Base-by-base conservation (phyloP, 2,888 invertebrate genomes). In the Hyalella azteca region DNA sequence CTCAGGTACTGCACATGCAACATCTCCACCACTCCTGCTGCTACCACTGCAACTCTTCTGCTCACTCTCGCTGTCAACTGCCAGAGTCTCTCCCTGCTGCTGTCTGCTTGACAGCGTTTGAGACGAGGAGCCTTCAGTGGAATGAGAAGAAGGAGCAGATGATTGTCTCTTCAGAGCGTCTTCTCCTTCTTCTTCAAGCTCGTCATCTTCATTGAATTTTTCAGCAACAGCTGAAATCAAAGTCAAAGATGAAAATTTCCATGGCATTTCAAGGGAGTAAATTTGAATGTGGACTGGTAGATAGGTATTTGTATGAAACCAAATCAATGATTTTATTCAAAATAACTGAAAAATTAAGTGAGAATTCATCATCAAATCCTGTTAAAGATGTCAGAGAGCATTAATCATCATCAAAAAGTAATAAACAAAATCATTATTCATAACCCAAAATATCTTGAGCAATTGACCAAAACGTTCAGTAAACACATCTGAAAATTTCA, bases 31-130 rank as follows among this genome's bases (percentile, higher is more conserved):
- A 19, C 66, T 66, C 66, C 19, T 66, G 36, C 66, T 66, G 66
- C 66, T 66, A n/a, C 66, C 66, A 13, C 66, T 66, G 66, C 66
- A 66, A 19, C 66, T 66, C 36, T 39, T 66, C 3, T 29, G 29
- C 39, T 66, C 66, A 15, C 66, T 66, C n/a, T 66, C 66, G 39
- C 36, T 39, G 36, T 66, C 66, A 13, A 36, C 36, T 1, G 36
- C 66, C 29, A 4, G 39, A 19, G 66, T 19, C 36, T 75, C 45
- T 7, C 19, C 41, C 45, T 15, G 75, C 19, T 7, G 36, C 26
- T n/a, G 32, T n/a, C 36, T 66, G 36, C 66, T 32, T 32, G 15
- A 7, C 32, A 2, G 36, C 39, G 66, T 36, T 15, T 66, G 66
- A 3, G 66, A 66, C 36, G 66, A 15, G 3, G 66, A 66, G 36